Percentiles rank a stretch among this genome's conserved stretches.
Conservation (phyloP, 2,113 vertebrate genomes). For the Corythoichthys intestinalis region DNA sequence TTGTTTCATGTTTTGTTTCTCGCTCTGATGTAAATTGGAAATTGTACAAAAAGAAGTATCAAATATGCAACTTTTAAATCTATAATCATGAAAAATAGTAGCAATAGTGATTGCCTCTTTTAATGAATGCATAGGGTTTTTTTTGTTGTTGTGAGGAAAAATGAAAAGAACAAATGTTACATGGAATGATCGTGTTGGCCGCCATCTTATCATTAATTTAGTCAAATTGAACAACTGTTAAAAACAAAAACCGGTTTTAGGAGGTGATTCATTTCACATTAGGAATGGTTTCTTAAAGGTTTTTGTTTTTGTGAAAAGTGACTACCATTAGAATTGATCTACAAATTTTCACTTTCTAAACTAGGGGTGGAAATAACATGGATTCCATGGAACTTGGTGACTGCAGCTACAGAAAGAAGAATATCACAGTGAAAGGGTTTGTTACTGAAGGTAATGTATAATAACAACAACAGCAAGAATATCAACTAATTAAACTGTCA, state of each 20-base stretch:
- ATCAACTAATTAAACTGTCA: background rate
- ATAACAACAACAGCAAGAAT: too few relatives aligned
- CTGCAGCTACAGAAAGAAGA: background rate
- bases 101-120: too few relatives aligned
- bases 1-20: background rate
- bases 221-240: too few relatives aligned
- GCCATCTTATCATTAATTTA: too few relatives aligned
- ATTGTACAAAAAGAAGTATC: background rate
- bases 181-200: too few relatives aligned
- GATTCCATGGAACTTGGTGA: slow-evolving; percentile 44
- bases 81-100: background rate
- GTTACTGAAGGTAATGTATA: slow-evolving; percentile 18
- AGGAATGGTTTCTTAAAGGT: too few relatives aligned
- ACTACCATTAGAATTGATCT: background rate
- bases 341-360: background rate
- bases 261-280: too few relatives aligned
- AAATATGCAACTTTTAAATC: background rate
- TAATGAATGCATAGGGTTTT: too few relatives aligned
- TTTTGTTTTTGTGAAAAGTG: background rate
- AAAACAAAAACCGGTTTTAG: too few relatives aligned
- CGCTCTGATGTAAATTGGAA: background rate
- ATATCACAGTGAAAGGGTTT: slow-evolving; percentile 2
- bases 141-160: too few relatives aligned
- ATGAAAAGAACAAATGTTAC: too few relatives aligned
- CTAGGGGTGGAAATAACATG: slow-evolving; percentile 25